Evolutionary conservation across 1,140 invertebrate genomes (phyloP).

Genomic region (Drosophila funebris): DNA sequence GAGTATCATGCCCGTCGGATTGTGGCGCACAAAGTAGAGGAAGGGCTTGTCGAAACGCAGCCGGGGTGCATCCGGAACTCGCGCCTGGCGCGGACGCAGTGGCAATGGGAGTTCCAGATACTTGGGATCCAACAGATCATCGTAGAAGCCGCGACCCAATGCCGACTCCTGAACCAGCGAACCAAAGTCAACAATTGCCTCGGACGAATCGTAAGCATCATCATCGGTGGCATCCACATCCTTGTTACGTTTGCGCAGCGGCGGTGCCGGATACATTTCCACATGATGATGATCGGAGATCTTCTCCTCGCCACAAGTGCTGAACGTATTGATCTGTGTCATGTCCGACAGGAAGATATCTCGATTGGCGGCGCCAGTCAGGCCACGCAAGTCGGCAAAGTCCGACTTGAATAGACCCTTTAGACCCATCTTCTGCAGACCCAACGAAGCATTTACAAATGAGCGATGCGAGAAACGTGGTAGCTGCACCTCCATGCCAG

Average conservation of each 20-base stretch:
- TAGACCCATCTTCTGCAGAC: slow-evolving; percentile 91
- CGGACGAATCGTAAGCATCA: slow-evolving; percentile 61
- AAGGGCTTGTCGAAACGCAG: slow-evolving; percentile 93
- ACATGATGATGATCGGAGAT: slow-evolving; percentile 90
- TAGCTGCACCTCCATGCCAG: slow-evolving; percentile 91
- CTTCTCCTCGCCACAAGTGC: slow-evolving; percentile 90
- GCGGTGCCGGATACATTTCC: slow-evolving; percentile 90
- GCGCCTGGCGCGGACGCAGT: slow-evolving; percentile 88
- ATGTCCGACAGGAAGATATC: slow-evolving; percentile 91
- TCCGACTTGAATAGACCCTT: slow-evolving; percentile 89
- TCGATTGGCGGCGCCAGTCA: slow-evolving; percentile 89
- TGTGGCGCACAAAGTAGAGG: slow-evolving; percentile 93
- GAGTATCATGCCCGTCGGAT: slow-evolving; percentile 93
- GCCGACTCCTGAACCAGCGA: slow-evolving; percentile 84
- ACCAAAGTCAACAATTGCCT: slow-evolving; percentile 67
- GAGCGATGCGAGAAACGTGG: slow-evolving; percentile 93
- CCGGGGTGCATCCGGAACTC: slow-evolving; percentile 88
- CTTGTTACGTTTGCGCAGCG: slow-evolving; percentile 84
- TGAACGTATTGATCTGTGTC: slow-evolving; percentile 91
- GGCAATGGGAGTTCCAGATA: slow-evolving; percentile 87
- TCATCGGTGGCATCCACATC: slow-evolving; percentile 69
- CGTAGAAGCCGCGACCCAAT: slow-evolving; percentile 86
- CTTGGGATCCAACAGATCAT: slow-evolving; percentile 86
- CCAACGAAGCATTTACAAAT: slow-evolving; percentile 90
- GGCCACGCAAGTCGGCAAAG: slow-evolving; percentile 90